Percentiles rank a stretch among this genome's conserved stretches.
phyloP scores from a whole-genome alignment of 2,113 vertebrate species.

The Naja naja region DNA sequence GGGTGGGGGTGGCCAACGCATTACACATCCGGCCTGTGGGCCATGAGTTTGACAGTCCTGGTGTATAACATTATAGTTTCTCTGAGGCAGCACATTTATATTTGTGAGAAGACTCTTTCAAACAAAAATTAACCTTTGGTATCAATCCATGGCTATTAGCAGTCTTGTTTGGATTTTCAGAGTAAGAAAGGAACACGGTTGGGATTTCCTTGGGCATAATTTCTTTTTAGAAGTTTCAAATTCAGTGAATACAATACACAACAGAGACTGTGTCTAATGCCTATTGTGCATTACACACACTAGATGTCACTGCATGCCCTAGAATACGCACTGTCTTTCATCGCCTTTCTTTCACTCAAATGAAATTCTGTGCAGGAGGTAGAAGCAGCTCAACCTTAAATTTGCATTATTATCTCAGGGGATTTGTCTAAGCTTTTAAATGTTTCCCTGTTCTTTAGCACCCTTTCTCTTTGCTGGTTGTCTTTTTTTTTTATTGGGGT shows the following conservation, averaged over 20 bases:
- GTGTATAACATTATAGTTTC: too few relatives aligned
- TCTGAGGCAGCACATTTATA: neutral
- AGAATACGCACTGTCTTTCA: constrained; percentile 35
- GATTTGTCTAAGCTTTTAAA: neutral
- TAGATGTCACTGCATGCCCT: constrained; percentile 65
- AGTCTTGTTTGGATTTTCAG: neutral
- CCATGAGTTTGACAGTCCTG: too few relatives aligned
- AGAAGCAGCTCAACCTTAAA: neutral
- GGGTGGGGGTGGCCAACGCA: too few relatives aligned
- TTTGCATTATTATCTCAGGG: neutral
- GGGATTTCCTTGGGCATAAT: neutral
- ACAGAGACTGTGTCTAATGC: neutral
- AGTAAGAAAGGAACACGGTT: neutral
- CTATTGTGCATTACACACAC: constrained; percentile 44
- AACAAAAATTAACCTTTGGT: neutral
- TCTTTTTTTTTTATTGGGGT: neutral
- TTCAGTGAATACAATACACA: neutral
- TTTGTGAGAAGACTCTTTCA: neutral
- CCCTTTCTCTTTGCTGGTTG: neutral
- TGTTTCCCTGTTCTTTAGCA: neutral
- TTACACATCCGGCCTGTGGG: too few relatives aligned
- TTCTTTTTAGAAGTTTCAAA: neutral
- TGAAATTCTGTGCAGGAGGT: neutral
- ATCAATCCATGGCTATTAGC: rapidly evolving
- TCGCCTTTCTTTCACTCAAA: constrained; percentile 14